Conservation (phyloP, 2,888 invertebrate genomes). For the Uloborus plumipes region DNA sequence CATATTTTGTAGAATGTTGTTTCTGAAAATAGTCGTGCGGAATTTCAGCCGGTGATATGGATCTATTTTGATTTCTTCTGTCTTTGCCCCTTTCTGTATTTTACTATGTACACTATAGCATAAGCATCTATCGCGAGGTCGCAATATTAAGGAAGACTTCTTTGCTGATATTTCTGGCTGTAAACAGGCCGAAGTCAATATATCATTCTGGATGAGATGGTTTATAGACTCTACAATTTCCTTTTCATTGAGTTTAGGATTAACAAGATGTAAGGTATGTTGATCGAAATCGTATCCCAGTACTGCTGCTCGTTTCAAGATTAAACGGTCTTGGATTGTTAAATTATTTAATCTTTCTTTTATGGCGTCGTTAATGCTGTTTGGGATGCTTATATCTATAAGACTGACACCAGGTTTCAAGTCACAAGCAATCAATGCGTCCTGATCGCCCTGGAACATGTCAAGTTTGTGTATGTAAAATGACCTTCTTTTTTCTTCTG, state of each 20-base stretch:
- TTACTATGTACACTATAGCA: constrained; percentile 5
- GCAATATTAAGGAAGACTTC: too few relatives aligned
- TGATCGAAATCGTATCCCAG: constrained; percentile 32
- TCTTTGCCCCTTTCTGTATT: not conserved
- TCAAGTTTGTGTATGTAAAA: constrained; percentile 20
- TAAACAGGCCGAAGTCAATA: constrained; percentile 21
- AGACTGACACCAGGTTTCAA: constrained; percentile 21
- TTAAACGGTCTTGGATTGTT: constrained; percentile 30
- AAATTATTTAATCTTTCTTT: constrained; percentile 29
- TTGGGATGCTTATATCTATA: not conserved
- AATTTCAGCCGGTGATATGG: constrained; percentile 33
- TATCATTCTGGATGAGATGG: constrained; percentile 1
- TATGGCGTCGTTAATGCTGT: constrained; percentile 36
- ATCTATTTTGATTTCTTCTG: not conserved
- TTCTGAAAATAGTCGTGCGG: constrained; percentile 5
- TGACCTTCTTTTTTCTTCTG: not conserved
- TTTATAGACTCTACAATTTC: constrained; percentile 17
- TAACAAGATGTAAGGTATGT: constrained; percentile 22
- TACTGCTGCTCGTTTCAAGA: constrained; percentile 40
- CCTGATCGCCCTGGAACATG: not conserved
- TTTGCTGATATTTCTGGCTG: not conserved
- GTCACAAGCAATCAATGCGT: constrained; percentile 8
- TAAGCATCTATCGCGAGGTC: constrained; percentile 11
- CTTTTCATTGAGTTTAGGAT: not conserved
- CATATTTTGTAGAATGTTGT: constrained; percentile 25